These are phyloP conservation scores for Cossypha heuglini DNA, from an alignment of 2,797 vertebrate genomes.

Conservation along the genomic window DNA sequence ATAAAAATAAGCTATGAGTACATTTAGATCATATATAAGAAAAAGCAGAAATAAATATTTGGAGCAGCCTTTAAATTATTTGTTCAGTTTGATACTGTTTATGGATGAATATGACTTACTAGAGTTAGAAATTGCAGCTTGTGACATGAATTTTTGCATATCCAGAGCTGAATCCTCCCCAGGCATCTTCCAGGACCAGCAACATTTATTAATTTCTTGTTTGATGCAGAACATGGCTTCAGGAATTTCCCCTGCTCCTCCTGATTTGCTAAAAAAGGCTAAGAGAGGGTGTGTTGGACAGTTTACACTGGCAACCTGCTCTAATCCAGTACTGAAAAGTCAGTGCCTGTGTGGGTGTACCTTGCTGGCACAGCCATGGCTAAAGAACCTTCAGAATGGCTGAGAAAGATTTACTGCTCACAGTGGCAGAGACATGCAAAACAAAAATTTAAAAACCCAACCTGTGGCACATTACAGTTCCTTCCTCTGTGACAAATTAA, in stretches of 20 bases:
- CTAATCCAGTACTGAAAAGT: background rate
- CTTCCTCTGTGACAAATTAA: background rate
- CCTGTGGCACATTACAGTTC: background rate
- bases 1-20: background rate
- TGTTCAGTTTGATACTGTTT: background rate
- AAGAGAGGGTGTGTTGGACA: fast-evolving
- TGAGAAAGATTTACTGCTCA: background rate
- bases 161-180: background rate
- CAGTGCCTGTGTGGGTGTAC: background rate
- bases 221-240: background rate
- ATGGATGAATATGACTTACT: background rate
- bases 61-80: background rate
- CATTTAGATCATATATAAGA: background rate
- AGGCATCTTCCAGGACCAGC: background rate
- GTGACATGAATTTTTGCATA: background rate
- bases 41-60: background rate
- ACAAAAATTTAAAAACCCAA: background rate
- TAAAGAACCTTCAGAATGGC: background rate
- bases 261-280: fast-evolving
- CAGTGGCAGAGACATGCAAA: fast-evolving
- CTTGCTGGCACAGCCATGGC: background rate
- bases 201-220: background rate
- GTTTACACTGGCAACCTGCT: background rate
- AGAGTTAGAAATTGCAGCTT: background rate
- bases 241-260: background rate